Evolutionary conservation across 2,113 vertebrate species (phyloP).

Genomic region (Acinonyx jubatus): DNA sequence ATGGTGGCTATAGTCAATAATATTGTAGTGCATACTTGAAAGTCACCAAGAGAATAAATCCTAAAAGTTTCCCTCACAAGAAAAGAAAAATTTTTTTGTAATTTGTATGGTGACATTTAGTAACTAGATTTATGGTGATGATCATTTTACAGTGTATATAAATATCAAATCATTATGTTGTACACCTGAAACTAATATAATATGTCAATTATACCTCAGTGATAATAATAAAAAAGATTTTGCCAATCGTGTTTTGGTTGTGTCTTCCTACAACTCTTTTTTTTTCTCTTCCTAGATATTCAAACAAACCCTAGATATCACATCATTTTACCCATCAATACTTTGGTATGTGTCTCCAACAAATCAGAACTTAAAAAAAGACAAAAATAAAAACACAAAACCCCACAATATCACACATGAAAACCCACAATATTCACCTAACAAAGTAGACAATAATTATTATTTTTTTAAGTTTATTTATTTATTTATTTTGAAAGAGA

Average conservation of each 20-base stretch:
- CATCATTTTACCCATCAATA: not conserved
- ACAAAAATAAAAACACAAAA: not conserved
- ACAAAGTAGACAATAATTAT: not conserved
- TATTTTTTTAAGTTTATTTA: not conserved
- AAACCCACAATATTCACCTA: not conserved
- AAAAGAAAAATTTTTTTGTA: not conserved
- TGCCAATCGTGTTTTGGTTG: not conserved
- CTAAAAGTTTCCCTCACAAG: not conserved
- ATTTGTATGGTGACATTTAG: not conserved
- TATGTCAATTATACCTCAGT: not conserved
- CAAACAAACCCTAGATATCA: not conserved
- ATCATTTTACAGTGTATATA: not conserved
- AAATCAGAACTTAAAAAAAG: not conserved
- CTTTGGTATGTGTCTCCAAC: not conserved
- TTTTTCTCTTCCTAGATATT: not conserved
- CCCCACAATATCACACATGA: not conserved
- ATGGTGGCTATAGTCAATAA: not conserved
- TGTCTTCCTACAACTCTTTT: not conserved
- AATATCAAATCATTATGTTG: not conserved
- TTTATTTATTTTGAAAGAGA: no score
- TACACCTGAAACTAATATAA: not conserved
- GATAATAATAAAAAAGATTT: not conserved
- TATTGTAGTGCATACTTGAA: not conserved
- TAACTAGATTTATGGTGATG: not conserved
- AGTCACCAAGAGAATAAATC: not conserved